Evolutionary conservation across 2,113 vertebrate genomes (phyloP).

Genomic region (Platichthys stellatus): DNA sequence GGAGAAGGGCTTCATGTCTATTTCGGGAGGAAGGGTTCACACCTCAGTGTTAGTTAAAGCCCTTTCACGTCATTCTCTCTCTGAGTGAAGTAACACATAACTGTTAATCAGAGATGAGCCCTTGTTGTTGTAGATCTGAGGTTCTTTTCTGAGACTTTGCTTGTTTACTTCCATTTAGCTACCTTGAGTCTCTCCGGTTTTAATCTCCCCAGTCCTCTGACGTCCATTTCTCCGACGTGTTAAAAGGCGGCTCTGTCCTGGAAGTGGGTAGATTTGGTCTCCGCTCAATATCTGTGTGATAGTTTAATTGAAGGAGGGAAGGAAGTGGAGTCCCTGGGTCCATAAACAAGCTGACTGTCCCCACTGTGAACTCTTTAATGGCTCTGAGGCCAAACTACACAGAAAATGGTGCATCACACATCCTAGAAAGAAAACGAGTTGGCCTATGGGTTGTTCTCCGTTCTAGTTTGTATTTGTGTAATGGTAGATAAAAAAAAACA

Average conservation of each 20-base stretch:
- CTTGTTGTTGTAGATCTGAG: background rate
- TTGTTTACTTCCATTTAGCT: background rate
- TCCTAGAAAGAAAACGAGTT: background rate
- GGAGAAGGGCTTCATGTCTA: background rate
- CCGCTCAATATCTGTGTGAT: background rate
- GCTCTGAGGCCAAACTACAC: background rate
- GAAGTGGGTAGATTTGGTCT: background rate
- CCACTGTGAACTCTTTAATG: background rate
- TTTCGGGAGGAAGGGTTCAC: background rate
- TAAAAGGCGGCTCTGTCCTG: background rate
- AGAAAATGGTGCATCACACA: background rate
- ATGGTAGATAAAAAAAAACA: background rate
- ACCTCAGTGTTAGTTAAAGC: background rate
- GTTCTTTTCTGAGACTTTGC: background rate
- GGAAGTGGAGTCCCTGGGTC: background rate
- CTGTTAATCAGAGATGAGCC: background rate
- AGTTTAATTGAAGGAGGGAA: background rate
- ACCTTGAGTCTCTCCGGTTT: background rate
- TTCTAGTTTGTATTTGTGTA: background rate
- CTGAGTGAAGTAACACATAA: background rate
- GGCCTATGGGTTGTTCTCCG: background rate
- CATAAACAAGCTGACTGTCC: constrained; percentile 12
- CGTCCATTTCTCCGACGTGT: background rate
- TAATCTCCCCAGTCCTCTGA: background rate
- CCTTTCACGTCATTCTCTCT: background rate